Conservation (phyloP, 2,797 vertebrate genomes). For the Mycteria americana region DNA sequence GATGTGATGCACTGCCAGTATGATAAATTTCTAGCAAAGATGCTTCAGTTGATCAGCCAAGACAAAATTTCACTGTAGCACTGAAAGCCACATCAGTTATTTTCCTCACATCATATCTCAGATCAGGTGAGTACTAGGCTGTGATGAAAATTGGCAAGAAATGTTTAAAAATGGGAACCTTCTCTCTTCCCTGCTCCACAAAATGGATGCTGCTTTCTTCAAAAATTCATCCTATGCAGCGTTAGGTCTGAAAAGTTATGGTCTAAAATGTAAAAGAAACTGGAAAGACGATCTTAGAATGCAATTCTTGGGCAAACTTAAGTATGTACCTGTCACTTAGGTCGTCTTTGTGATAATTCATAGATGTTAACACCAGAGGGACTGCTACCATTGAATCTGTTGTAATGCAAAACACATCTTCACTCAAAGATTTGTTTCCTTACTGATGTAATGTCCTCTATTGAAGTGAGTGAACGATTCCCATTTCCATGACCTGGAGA, state of each 20-base stretch:
- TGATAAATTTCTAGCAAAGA: neutral
- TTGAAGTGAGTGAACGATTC: neutral
- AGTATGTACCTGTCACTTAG: neutral
- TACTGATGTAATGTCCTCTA: neutral
- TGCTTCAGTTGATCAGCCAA: neutral
- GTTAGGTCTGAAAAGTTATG: neutral
- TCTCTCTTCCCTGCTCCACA: neutral
- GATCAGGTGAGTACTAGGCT: neutral
- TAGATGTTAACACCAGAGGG: neutral
- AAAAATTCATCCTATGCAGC: neutral
- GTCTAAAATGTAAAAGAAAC: neutral
- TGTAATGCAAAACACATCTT: neutral
- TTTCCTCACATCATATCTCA: neutral
- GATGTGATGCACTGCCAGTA: neutral
- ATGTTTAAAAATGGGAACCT: neutral
- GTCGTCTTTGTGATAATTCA: neutral
- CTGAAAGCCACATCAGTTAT: neutral
- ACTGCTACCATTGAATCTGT: neutral
- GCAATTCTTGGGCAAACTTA: neutral
- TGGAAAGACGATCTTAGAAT: neutral
- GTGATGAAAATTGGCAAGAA: neutral
- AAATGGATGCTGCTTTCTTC: neutral
- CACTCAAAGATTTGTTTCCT: neutral
- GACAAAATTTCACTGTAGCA: neutral
- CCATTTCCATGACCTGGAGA: neutral